phyloP scores from a whole-genome alignment of 2,113 vertebrate genomes.

The Crotalus horridus region DNA sequence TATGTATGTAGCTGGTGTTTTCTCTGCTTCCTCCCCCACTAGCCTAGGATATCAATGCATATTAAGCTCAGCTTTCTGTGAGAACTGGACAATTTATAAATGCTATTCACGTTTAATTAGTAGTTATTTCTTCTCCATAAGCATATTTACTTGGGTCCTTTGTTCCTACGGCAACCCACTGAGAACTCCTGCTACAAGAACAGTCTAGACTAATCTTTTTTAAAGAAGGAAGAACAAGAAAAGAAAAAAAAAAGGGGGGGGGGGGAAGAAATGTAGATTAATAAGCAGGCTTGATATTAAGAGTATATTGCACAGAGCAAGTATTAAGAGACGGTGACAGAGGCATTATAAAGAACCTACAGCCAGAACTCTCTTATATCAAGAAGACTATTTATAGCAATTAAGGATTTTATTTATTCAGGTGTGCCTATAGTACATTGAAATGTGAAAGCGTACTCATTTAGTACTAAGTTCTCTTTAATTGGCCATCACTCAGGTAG shows the following conservation, averaged over 20 bases:
- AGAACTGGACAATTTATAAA: constrained; percentile 69
- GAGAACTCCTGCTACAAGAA: constrained; percentile 71
- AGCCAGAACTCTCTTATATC: constrained; percentile 68
- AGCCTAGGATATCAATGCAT: constrained; percentile 47
- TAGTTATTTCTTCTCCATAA: constrained; percentile 82
- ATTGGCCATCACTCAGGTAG: constrained; percentile 65
- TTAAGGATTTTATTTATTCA: constrained; percentile 67
- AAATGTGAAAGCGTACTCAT: constrained; percentile 67
- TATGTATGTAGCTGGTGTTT: not conserved
- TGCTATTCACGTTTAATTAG: constrained; percentile 83
- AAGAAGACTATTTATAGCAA: constrained; percentile 70
- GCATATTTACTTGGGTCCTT: constrained; percentile 84
- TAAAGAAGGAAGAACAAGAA: constrained; percentile 26
- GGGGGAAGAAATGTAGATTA: constrained; percentile 76
- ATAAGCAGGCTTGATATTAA: constrained; percentile 78
- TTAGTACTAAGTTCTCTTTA: constrained; percentile 65
- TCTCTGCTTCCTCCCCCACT: constrained; percentile 44
- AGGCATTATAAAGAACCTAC: constrained; percentile 69
- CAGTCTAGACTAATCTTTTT: constrained; percentile 63
- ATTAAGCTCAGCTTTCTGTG: constrained; percentile 47
- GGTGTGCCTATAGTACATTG: constrained; percentile 58
- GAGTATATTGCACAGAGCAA: constrained; percentile 63
- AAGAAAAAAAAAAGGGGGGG: not conserved
- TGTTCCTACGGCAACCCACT: constrained; percentile 89
- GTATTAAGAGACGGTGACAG: constrained; percentile 52